Evolutionary conservation across 1,140 invertebrate genomes (phyloP), one percentile per base, ranked within the genome.

Genomic region (Sinonovacula constricta): DNA sequence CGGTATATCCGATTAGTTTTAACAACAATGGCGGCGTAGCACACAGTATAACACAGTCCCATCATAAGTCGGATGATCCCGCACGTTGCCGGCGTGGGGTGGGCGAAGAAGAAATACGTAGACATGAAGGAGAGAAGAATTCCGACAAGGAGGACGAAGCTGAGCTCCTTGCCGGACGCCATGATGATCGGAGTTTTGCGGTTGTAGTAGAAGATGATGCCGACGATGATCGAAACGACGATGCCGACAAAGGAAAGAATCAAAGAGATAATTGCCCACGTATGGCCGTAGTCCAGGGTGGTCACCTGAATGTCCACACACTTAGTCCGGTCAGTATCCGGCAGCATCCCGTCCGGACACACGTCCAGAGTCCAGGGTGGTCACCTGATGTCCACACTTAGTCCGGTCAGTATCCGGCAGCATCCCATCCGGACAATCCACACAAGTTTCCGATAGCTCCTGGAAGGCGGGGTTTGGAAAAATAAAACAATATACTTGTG

Each of bases 1-100:
- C 94, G 89, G 2, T 94, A 94, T 67, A 95, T 94, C 24, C 94
- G 90, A 90, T 95, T 95, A 2, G 95, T 95, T 90, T 95, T 95
- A 14, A 94, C 94, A 30, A 95, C 92, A 71, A 95, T 94, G 39
- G 94, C 94, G 34, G 94, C 93, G 84, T 95, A 95, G 81, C 94
- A 94, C 31, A 94, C 92, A 70, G 93, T 93, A 39, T 95, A 90
- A 70, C 93, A 93, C 0, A 95, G 86, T 1, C 94, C 94, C 10
- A 95, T 90, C n/a, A 94, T 92, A 30, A 95, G 89, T 10, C 94
- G 87, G 59, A 93, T 88, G 24, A 92, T 81, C 1, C 92, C 91
- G 85, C 94, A 95, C 15, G 92, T 92, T 79, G 91, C 86, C 0
- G 90, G 88, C 3, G 93, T 93, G 10, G 95, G 94, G 36, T 85